Conservation (phyloP, 2,797 vertebrate genomes). For the Hypotaenidia philippensis region DNA sequence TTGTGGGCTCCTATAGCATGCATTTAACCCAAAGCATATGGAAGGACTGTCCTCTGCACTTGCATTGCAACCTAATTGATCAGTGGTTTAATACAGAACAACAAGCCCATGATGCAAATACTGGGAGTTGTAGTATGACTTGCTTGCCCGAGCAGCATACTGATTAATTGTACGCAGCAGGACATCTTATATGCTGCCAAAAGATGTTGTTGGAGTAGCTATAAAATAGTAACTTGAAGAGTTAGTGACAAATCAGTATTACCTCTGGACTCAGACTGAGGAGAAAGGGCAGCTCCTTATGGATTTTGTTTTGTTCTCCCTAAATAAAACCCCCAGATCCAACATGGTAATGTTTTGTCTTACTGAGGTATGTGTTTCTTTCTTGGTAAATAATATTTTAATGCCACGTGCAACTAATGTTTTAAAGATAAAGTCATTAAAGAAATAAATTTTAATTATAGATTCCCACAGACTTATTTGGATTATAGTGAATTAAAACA, state of each 20-base stretch:
- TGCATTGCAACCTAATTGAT: neutral
- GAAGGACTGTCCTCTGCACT: neutral
- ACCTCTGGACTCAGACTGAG: neutral
- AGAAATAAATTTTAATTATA: conserved; percentile 52
- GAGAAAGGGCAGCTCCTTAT: conserved; percentile 16
- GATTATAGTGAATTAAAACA: conserved; percentile 60
- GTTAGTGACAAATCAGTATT: conserved; percentile 32
- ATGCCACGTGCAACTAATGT: conserved; percentile 16
- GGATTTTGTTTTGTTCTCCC: conserved; percentile 24
- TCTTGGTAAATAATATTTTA: conserved; percentile 50
- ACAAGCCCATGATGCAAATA: neutral
- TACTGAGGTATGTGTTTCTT: neutral
- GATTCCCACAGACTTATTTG: conserved; percentile 26
- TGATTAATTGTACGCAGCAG: conserved; percentile 48
- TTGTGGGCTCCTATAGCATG: neutral
- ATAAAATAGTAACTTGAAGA: conserved; percentile 38
- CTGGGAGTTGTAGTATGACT: neutral
- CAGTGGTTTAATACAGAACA: neutral
- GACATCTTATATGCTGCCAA: conserved; percentile 20
- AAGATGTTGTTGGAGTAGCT: conserved; percentile 19
- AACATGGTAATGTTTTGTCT: conserved; percentile 5
- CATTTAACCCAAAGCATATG: neutral
- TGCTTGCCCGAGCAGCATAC: neutral
- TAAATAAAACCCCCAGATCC: conserved; percentile 18
- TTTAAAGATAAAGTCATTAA: conserved; percentile 60